phyloP scores from a whole-genome alignment of 2,113 vertebrate species.

The Sinocyclocheilus maitianheensis region DNA sequence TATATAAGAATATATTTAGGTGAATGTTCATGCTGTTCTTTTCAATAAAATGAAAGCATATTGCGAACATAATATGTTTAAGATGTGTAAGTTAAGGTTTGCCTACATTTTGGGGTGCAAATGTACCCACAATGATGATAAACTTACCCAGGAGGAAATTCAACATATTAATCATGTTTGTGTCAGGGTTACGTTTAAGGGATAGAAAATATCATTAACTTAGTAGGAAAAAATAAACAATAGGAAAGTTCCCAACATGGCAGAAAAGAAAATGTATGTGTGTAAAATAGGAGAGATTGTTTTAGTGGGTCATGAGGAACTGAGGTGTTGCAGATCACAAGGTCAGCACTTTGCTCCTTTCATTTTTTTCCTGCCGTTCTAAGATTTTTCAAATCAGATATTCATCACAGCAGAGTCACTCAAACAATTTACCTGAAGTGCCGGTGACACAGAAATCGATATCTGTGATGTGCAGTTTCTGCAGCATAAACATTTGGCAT shows the following conservation, averaged over 20 bases:
- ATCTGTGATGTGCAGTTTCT: slow-evolving; percentile 81
- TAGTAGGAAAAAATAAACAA: neutral
- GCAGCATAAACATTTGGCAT: slow-evolving; percentile 81
- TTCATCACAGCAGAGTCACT: slow-evolving; percentile 84
- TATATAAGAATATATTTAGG: too few species aligned
- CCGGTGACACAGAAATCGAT: slow-evolving; percentile 85
- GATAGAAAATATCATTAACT: neutral
- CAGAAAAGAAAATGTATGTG: neutral
- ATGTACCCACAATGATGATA: neutral
- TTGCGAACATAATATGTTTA: neutral
- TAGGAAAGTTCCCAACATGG: neutral
- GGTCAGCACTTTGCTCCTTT: slow-evolving; percentile 80
- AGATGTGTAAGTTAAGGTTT: too few species aligned
- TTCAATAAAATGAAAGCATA: neutral
- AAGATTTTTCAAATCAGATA: slow-evolving; percentile 78
- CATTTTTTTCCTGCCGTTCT: slow-evolving; percentile 31
- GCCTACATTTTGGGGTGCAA: too few species aligned
- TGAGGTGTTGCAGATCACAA: slow-evolving; percentile 50
- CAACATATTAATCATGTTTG: neutral
- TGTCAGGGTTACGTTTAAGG: neutral
- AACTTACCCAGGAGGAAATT: neutral
- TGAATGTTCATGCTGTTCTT: neutral
- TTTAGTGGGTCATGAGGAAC: neutral
- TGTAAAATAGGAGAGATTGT: neutral
- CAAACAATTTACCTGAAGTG: slow-evolving; percentile 89